A percentile compares a stretch with the other conserved stretches of the same genome.
These are phyloP conservation scores for Urechis unicinctus DNA, from an alignment of 2,888 invertebrate genomes.

Conservation along the genomic window DNA sequence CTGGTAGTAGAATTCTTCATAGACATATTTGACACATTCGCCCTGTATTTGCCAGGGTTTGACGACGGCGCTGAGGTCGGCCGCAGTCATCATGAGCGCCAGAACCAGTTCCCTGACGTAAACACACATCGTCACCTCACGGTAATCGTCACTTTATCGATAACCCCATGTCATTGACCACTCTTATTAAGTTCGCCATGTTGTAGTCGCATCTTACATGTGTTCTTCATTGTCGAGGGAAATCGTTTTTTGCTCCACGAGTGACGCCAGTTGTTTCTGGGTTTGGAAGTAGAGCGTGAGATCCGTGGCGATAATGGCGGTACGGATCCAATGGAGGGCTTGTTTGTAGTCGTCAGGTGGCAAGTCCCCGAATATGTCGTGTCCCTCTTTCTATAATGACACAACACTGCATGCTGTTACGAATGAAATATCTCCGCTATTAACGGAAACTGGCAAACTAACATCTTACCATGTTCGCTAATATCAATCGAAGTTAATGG, in stretches of 20 bases:
- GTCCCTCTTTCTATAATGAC: slow-evolving; percentile 28
- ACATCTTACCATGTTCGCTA: too few species aligned
- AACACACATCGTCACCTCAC: too few species aligned
- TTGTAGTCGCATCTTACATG: too few species aligned
- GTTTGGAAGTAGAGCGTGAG: slow-evolving; percentile 28
- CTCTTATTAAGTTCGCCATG: not conserved
- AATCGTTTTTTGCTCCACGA: slow-evolving; percentile 19
- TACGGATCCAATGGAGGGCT: slow-evolving; percentile 24
- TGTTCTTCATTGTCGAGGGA: slow-evolving; percentile 12
- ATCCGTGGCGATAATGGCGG: slow-evolving; percentile 32
- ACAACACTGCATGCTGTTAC: too few species aligned
- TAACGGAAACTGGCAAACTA: too few species aligned
- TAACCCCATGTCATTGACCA: not conserved
- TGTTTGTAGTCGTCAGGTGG: slow-evolving; percentile 24
- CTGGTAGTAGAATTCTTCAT: slow-evolving; percentile 35
- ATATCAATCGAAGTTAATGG: too few species aligned
- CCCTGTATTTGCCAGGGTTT: slow-evolving; percentile 30
- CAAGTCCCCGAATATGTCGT: slow-evolving; percentile 30
- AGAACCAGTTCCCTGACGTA: slow-evolving; percentile 3
- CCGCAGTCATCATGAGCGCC: slow-evolving; percentile 32
- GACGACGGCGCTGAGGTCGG: slow-evolving; percentile 30
- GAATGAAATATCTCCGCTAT: too few species aligned
- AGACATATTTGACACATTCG: slow-evolving; percentile 22
- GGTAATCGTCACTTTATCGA: too few species aligned
- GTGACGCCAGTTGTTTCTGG: slow-evolving; percentile 20